Conservation (phyloP, 2,888 invertebrate species). For the Calameuta filiformis region DNA sequence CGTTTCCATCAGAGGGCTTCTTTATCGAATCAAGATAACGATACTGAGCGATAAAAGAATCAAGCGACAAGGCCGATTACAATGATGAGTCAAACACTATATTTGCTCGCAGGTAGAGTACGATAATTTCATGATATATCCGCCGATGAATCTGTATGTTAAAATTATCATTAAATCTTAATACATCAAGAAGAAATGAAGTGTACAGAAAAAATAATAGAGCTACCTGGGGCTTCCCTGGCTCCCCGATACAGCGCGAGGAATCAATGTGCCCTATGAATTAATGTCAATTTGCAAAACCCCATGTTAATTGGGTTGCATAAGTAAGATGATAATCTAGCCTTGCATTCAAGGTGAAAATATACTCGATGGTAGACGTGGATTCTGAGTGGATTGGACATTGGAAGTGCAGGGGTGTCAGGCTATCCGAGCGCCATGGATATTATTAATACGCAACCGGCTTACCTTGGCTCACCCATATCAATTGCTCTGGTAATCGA, state of each 20-base stretch:
- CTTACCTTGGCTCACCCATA: slow-evolving; percentile 61
- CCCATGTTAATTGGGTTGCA: slow-evolving; percentile 49
- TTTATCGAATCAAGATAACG: not conserved
- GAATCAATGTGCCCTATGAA: slow-evolving; percentile 14
- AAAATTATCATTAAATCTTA: not conserved
- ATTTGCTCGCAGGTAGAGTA: not conserved
- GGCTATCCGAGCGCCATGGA: slow-evolving; percentile 74
- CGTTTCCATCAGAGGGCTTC: not conserved
- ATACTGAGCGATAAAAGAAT: not conserved
- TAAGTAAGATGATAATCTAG: slow-evolving; percentile 47
- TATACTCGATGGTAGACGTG: slow-evolving; percentile 53
- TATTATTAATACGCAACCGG: slow-evolving; percentile 60
- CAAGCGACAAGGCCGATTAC: not conserved
- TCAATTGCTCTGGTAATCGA: slow-evolving; percentile 57
- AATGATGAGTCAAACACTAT: not conserved
- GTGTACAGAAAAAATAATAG: not conserved
- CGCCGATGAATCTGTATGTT: not conserved
- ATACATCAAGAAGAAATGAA: not conserved
- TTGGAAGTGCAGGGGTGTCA: slow-evolving; percentile 74
- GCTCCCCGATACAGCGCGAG: too few relatives aligned
- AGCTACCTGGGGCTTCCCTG: too few relatives aligned
- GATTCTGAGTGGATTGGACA: slow-evolving; percentile 53
- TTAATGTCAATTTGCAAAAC: slow-evolving; percentile 38
- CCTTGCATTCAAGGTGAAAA: slow-evolving; percentile 19
- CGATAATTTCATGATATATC: not conserved